A percentile compares a stretch with the other conserved stretches of the same genome.
phyloP scores from a whole-genome alignment of 2,113 vertebrate genomes.

The Theristicus caerulescens region DNA sequence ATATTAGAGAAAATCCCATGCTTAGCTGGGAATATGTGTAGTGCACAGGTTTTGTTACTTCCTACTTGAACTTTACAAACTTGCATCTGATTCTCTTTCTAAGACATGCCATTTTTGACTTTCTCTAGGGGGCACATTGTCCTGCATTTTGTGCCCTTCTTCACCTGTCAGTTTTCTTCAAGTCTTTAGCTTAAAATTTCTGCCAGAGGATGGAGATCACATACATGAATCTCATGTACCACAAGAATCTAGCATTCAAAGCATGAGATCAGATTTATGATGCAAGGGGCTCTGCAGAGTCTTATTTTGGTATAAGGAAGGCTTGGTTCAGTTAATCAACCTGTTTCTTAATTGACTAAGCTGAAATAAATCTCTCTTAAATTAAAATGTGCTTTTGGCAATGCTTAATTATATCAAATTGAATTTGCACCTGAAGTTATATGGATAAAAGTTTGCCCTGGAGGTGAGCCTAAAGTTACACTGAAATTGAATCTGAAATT shows the following conservation, averaged over 20 bases:
- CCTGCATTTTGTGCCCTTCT: background rate
- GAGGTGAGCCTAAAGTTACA: background rate
- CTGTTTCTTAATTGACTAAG: background rate
- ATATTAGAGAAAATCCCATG: background rate
- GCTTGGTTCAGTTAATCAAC: background rate
- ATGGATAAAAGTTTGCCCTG: background rate
- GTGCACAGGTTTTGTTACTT: background rate
- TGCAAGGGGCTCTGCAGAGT: background rate
- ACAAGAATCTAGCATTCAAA: background rate
- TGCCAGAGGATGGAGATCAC: background rate
- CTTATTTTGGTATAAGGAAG: background rate
- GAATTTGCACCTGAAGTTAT: background rate
- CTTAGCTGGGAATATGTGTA: background rate
- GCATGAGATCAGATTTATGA: background rate
- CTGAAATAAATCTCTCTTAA: background rate
- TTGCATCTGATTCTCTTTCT: background rate
- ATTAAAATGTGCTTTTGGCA: background rate
- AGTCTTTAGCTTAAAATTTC: background rate
- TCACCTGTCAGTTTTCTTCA: background rate
- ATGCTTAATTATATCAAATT: background rate
- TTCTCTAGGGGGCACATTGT: background rate
- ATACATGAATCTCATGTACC: background rate
- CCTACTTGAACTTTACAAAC: background rate
- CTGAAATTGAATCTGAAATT: background rate
- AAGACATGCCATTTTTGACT: fast-evolving